These are phyloP conservation scores for Avahi laniger DNA, from an alignment of 2,797 vertebrate genomes.

Conservation along the genomic window DNA sequence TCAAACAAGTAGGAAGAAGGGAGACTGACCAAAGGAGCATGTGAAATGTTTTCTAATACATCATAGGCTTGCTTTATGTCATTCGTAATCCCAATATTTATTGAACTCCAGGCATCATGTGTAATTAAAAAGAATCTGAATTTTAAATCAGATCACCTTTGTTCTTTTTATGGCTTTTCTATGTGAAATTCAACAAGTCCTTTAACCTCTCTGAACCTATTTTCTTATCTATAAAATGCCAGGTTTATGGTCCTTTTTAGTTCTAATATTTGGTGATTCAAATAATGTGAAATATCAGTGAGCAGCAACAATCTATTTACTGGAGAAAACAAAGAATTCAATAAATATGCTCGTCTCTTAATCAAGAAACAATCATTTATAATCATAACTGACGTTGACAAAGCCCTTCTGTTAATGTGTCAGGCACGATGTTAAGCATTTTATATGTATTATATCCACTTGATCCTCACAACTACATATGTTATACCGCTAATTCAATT, in stretches of 20 bases:
- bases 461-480: background rate
- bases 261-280: background rate
- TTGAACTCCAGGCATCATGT: background rate
- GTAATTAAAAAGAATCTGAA: background rate
- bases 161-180: background rate
- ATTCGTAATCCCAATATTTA: background rate
- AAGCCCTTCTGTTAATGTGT: background rate
- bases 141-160: background rate
- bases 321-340: slow-evolving; percentile 34
- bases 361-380: background rate
- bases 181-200: slow-evolving; percentile 17
- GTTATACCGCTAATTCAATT: background rate
- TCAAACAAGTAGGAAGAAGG: background rate
- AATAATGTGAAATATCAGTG: background rate
- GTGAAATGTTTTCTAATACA: slow-evolving; percentile 9
- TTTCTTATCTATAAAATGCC: background rate
- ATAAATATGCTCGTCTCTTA: background rate
- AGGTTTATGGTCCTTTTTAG: slow-evolving; percentile 2
- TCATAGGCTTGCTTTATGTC: background rate
- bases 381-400: background rate
- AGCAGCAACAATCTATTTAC: background rate
- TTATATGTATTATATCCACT: background rate
- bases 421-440: background rate
- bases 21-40: background rate
- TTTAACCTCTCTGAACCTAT: background rate